Evolutionary conservation across 2,888 invertebrate genomes (phyloP).

Genomic region (Tenthredo mesomela): DNA sequence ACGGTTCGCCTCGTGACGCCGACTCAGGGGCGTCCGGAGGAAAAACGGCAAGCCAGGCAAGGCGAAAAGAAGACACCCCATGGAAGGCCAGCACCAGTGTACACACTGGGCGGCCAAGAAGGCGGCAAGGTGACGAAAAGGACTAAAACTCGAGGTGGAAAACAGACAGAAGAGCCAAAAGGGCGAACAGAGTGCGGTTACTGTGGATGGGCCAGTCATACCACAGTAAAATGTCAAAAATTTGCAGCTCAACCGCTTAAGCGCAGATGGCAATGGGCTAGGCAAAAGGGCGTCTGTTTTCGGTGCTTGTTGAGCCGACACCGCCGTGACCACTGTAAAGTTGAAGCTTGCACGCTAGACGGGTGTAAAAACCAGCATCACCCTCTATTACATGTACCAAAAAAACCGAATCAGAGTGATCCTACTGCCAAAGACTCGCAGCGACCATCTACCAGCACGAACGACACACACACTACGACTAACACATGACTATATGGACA

Average conservation of each 20-base stretch:
- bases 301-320: conserved; percentile 39
- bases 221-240: background rate
- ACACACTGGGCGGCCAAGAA: background rate
- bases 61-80: background rate
- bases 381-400: background rate
- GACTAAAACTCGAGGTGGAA: background rate
- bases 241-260: background rate
- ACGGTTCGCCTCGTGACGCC: background rate
- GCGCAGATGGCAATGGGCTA: conserved; percentile 46
- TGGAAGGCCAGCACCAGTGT: background rate
- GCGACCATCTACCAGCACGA: background rate
- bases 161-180: background rate
- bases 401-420: background rate
- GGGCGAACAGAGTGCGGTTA: background rate
- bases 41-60: background rate
- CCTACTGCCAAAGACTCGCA: background rate
- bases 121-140: background rate
- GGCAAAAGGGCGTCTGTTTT: conserved; percentile 28
- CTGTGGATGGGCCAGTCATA: background rate
- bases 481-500: background rate
- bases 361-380: conserved; percentile 30
- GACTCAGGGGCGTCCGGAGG: background rate
- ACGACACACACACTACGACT: background rate
- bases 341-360: background rate
- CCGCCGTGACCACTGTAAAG: background rate